Evolutionary conservation across 2,888 invertebrate genomes (phyloP).

Genomic region (Leucoma salicis): DNA sequence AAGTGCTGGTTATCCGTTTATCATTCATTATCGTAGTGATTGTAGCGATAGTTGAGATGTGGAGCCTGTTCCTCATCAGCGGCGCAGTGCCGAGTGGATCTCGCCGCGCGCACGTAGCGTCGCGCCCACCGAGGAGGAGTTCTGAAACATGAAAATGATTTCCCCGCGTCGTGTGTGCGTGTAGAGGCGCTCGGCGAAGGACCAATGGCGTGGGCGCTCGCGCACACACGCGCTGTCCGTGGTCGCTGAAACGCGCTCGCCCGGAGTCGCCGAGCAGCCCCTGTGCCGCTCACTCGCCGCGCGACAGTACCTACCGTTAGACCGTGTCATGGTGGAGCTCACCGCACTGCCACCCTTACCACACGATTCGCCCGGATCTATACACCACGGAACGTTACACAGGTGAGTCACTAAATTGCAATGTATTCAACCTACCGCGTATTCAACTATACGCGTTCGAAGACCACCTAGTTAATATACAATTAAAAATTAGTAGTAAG

Average conservation of each 20-base stretch:
- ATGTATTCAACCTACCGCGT: no score
- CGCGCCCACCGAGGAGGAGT: conserved; percentile 10
- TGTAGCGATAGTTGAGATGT: conserved; percentile 33
- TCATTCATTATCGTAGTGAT: conserved; percentile 33
- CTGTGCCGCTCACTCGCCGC: conserved; percentile 18
- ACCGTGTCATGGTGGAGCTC: conserved; percentile 28
- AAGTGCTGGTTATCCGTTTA: conserved; percentile 35
- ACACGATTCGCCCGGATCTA: background rate
- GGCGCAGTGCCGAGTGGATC: background rate
- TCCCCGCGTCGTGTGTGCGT: conserved; percentile 13
- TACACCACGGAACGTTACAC: background rate
- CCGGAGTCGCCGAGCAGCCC: conserved; percentile 31
- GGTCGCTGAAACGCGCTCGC: conserved; percentile 21
- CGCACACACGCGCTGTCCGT: conserved; percentile 10
- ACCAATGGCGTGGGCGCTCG: conserved; percentile 21
- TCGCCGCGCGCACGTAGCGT: conserved; percentile 4
- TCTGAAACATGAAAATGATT: conserved; percentile 27
- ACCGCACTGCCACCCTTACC: background rate
- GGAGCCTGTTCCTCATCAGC: conserved; percentile 16
- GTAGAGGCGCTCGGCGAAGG: conserved; percentile 10
- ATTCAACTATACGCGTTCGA: no score
- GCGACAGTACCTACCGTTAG: conserved; percentile 7
- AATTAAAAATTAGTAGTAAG: no score
- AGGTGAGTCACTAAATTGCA: background rate
- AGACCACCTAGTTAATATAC: no score